These are phyloP conservation scores for Sycophaga agraensis DNA, from an alignment of 1,140 invertebrate genomes.

Conservation along the genomic window DNA sequence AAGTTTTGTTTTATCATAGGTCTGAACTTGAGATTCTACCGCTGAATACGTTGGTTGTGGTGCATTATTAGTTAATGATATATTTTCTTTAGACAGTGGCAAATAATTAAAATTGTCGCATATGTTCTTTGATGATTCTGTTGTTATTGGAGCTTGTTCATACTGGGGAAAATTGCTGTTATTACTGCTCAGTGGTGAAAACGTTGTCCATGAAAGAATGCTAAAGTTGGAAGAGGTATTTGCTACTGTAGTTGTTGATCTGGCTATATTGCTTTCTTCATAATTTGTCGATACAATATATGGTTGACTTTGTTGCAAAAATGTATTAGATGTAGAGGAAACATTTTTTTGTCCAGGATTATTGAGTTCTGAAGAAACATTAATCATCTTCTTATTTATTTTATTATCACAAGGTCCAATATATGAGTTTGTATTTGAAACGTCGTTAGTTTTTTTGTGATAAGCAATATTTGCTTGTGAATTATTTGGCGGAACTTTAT, in stretches of 20 bases:
- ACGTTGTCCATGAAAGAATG: slow-evolving; percentile 55
- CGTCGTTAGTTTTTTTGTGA: slow-evolving; percentile 13
- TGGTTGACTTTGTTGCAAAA: slow-evolving; percentile 41
- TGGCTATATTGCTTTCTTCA: slow-evolving; percentile 41
- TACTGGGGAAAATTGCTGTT: slow-evolving; percentile 41
- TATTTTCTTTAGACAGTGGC: slow-evolving; percentile 47
- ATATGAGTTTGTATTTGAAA: slow-evolving; percentile 25
- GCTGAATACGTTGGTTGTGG: slow-evolving; percentile 6
- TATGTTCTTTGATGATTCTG: slow-evolving; percentile 37
- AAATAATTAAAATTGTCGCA: slow-evolving; percentile 52
- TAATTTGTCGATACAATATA: slow-evolving; percentile 46
- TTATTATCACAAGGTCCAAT: slow-evolving; percentile 32
- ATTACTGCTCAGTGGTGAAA: slow-evolving; percentile 43
- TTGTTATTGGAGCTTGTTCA: slow-evolving; percentile 35
- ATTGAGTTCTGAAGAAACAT: slow-evolving; percentile 7
- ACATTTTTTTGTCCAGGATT: slow-evolving; percentile 1
- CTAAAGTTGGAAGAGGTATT: slow-evolving; percentile 57
- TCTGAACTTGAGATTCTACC: slow-evolving; percentile 14
- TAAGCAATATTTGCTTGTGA: neutral
- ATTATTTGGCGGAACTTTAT: neutral
- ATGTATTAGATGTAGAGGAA: slow-evolving; percentile 28
- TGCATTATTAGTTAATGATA: slow-evolving; percentile 34
- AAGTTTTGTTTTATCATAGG: slow-evolving; percentile 46
- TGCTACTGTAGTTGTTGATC: slow-evolving; percentile 50
- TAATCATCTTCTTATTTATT: slow-evolving; percentile 14